Conservation (phyloP, 1,140 invertebrate species). For the Lepidurus arcticus region DNA sequence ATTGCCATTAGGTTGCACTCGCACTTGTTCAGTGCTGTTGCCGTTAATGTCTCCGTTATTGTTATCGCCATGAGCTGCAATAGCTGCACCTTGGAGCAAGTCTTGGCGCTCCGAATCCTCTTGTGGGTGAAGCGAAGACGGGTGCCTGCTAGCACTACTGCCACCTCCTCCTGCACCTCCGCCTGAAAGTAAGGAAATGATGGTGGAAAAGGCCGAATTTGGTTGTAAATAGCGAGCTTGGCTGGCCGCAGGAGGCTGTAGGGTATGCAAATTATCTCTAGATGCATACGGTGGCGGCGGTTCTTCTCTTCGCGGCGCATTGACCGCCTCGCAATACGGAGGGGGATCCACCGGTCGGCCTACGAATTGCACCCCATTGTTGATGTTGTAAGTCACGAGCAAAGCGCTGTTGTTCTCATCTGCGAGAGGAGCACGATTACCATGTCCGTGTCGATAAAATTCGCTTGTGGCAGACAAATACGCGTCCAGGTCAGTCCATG, state of each 20-base stretch:
- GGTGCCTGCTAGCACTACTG: neutral
- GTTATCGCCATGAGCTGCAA: slow-evolving; percentile 28
- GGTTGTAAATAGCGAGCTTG: neutral
- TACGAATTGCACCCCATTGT: slow-evolving; percentile 47
- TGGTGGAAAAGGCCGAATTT: slow-evolving; percentile 1
- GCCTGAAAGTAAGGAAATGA: slow-evolving; percentile 24
- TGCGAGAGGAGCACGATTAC: slow-evolving; percentile 31
- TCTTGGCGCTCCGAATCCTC: neutral
- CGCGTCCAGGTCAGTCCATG: slow-evolving; percentile 31
- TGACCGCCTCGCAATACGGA: slow-evolving; percentile 52
- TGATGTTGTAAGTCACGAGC: slow-evolving; percentile 48
- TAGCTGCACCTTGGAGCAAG: neutral
- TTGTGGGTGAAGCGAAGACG: slow-evolving; percentile 22
- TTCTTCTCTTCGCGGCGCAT: slow-evolving; percentile 27
- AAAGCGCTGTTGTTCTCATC: slow-evolving; percentile 37
- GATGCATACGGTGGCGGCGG: slow-evolving; percentile 53
- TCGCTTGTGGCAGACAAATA: slow-evolving; percentile 29
- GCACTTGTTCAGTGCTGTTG: slow-evolving; percentile 36
- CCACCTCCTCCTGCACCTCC: neutral
- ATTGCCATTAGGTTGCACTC: slow-evolving; percentile 36
- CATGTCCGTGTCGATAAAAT: slow-evolving; percentile 20
- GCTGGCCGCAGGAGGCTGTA: neutral
- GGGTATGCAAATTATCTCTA: slow-evolving; percentile 43
- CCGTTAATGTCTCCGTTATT: slow-evolving; percentile 40
- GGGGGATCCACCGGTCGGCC: slow-evolving; percentile 45